Percentiles rank a stretch among this genome's conserved stretches.
Conservation (phyloP, 1,140 invertebrate genomes). For the Linepithema humile region DNA sequence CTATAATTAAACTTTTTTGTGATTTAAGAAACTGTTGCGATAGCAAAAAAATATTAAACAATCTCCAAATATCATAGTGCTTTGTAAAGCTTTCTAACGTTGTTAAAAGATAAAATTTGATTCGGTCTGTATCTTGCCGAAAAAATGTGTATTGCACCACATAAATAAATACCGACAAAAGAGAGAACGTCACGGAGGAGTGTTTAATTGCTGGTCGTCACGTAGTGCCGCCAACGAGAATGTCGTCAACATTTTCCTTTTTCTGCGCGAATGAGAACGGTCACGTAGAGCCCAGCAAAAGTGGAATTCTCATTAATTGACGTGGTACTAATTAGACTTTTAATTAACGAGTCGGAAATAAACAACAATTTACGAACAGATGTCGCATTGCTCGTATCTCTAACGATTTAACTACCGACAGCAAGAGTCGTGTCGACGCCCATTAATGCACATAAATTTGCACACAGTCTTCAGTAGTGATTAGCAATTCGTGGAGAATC, state of each 20-base stretch:
- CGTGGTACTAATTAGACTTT: conserved; percentile 70
- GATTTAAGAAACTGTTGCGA: neutral
- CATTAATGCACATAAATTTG: conserved; percentile 66
- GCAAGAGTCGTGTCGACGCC: conserved; percentile 1
- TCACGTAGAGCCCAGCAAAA: conserved; percentile 34
- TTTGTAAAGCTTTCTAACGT: neutral
- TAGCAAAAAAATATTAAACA: neutral
- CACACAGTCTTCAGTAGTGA: conserved; percentile 43
- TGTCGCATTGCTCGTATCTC: conserved; percentile 42
- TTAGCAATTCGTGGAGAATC: conserved; percentile 14
- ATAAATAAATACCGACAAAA: conserved; percentile 33
- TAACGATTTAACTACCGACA: conserved; percentile 60
- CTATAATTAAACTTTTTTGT: neutral
- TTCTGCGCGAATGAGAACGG: neutral
- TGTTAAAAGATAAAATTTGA: neutral
- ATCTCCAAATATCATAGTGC: neutral
- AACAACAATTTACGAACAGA: conserved; percentile 55
- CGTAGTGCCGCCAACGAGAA: conserved; percentile 33
- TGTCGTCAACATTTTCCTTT: conserved; percentile 28
- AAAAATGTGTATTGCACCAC: conserved; percentile 21
- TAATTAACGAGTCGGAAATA: conserved; percentile 67
- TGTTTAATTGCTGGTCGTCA: conserved; percentile 61
- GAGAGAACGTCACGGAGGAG: neutral
- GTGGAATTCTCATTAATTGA: conserved; percentile 72
- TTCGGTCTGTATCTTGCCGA: neutral